phyloP scores from a whole-genome alignment of 2,797 vertebrate genomes.

The Picus viridis region DNA sequence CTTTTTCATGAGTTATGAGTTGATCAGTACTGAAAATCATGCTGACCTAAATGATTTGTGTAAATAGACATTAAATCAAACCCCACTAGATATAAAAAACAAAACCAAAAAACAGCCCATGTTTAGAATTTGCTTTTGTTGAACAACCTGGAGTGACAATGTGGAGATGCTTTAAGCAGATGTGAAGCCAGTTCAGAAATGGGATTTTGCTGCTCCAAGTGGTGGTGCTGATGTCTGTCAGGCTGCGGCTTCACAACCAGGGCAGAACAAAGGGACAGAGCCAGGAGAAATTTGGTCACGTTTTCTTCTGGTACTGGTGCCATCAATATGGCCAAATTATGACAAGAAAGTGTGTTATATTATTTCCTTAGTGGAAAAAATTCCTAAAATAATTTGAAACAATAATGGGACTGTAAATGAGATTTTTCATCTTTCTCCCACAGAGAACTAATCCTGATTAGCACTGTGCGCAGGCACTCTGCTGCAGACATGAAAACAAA shows the following conservation, averaged over 20 bases:
- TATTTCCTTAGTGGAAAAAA: not conserved
- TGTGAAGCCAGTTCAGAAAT: not conserved
- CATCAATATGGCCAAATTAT: not conserved
- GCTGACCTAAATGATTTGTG: not conserved
- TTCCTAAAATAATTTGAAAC: not conserved
- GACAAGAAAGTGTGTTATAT: not conserved
- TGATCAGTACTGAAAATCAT: not conserved
- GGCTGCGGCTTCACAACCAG: not conserved
- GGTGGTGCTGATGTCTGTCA: not conserved
- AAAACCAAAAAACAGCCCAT: too few species aligned
- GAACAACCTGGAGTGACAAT: not conserved
- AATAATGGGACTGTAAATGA: not conserved
- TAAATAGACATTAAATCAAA: not conserved
- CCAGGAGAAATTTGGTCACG: not conserved
- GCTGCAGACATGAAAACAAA: not conserved
- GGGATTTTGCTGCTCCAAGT: not conserved
- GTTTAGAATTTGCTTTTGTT: not conserved
- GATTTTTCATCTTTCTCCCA: not conserved
- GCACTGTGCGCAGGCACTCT: not conserved
- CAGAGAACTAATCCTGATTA: not conserved
- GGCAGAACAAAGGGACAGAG: not conserved
- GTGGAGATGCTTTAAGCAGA: not conserved
- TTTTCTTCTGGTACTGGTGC: not conserved
- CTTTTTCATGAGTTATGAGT: not conserved
- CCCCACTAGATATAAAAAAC: too few species aligned